phyloP scores from a whole-genome alignment of 2,888 invertebrate species.

The Habroteleia sp. region DNA sequence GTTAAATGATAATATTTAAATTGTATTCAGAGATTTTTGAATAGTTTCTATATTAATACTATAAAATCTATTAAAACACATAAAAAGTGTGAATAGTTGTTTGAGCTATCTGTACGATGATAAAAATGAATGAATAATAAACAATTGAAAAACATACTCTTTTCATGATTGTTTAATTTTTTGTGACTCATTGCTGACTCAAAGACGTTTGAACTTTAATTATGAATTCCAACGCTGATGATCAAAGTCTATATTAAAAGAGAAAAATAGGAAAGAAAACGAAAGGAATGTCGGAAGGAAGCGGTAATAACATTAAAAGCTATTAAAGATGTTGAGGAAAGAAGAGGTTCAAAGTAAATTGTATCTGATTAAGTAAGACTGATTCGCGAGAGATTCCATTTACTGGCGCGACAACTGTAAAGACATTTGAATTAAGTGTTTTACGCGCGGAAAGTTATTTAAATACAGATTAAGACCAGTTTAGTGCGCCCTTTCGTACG shows the following conservation, averaged over 20 bases:
- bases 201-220: constrained; percentile 39
- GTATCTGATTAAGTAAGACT: constrained; percentile 60
- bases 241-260: constrained; percentile 31
- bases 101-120: no score
- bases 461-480: constrained; percentile 46
- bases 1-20: no score
- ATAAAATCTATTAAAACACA: no score
- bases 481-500: constrained; percentile 29
- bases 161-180: constrained; percentile 18
- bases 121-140: no score
- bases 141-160: no score
- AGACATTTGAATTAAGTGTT: constrained; percentile 61
- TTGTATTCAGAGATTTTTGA: no score
- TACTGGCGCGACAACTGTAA: constrained; percentile 55
- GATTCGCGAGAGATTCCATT: constrained; percentile 59
- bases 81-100: no score
- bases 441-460: constrained; percentile 57
- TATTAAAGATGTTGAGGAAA: constrained; percentile 39
- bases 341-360: constrained; percentile 54
- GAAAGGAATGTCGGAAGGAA: constrained; percentile 28
- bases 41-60: no score
- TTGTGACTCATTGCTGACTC: constrained; percentile 26
- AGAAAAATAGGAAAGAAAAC: not conserved
- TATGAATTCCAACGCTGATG: constrained; percentile 24
- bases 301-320: constrained; percentile 49